Evolutionary conservation across 2,888 invertebrate genomes (phyloP).

Genomic region (Sylvicola fuscatus): DNA sequence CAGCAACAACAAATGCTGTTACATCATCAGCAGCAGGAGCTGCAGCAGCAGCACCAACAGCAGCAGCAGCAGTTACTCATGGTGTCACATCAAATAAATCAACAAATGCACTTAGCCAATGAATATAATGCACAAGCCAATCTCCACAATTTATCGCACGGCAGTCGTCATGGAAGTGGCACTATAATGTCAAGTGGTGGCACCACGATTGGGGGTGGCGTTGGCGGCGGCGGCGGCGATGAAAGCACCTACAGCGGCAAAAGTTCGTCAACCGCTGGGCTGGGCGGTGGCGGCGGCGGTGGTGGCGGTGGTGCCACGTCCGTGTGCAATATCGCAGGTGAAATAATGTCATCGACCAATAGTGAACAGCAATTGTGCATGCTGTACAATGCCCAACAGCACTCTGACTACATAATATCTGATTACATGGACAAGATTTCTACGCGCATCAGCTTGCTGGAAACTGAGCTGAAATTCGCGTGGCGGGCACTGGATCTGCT

Average conservation of each 20-base stretch:
- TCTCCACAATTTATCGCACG: not conserved
- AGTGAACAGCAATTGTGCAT: slow-evolving; percentile 20
- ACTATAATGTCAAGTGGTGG: slow-evolving; percentile 6
- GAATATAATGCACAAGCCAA: slow-evolving; percentile 4
- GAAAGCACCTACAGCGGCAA: not conserved
- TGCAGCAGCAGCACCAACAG: slow-evolving; percentile 8
- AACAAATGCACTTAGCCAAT: slow-evolving; percentile 5
- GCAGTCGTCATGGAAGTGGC: slow-evolving; percentile 4
- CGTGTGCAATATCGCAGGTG: no score
- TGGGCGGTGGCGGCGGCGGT: not conserved
- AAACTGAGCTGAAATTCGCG: slow-evolving; percentile 79
- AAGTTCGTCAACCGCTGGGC: slow-evolving; percentile 5
- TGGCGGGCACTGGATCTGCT: slow-evolving; percentile 81
- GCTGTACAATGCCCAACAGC: slow-evolving; percentile 27
- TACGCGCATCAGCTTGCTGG: slow-evolving; percentile 66
- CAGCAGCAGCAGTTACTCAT: slow-evolving; percentile 4
- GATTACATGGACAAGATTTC: slow-evolving; percentile 84
- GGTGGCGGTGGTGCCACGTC: slow-evolving; percentile 13
- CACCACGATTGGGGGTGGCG: slow-evolving; percentile 6
- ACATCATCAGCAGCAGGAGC: slow-evolving; percentile 10
- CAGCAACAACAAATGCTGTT: slow-evolving; percentile 11
- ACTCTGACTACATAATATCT: slow-evolving; percentile 58
- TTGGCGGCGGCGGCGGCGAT: slow-evolving; percentile 7
- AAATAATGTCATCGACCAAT: slow-evolving; percentile 7
- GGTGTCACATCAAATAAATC: slow-evolving; percentile 5